Evolutionary conservation across 2,797 vertebrate genomes (phyloP).

Genomic region (Labeo calbasu): DNA sequence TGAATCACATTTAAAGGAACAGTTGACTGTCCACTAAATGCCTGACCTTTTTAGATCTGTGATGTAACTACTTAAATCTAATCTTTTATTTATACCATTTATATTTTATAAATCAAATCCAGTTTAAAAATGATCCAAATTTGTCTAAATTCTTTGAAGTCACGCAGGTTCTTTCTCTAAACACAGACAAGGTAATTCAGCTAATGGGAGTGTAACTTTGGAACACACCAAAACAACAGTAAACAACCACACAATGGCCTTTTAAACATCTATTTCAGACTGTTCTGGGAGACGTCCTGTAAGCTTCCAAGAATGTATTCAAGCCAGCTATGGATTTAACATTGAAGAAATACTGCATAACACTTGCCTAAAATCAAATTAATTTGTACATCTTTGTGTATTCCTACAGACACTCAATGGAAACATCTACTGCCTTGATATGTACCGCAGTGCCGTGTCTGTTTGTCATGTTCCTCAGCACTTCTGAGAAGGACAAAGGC

Average conservation of each 20-base stretch:
- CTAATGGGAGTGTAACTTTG: neutral
- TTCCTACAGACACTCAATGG: constrained; percentile 1
- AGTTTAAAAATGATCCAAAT: neutral
- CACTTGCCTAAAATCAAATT: neutral
- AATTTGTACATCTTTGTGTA: neutral
- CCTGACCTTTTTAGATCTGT: constrained; percentile 61
- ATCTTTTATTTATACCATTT: neutral
- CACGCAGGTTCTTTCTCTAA: neutral
- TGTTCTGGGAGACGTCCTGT: neutral
- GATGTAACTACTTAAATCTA: neutral
- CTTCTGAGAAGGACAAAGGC: constrained; percentile 40
- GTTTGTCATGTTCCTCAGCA: constrained; percentile 14
- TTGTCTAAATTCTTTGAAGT: no score
- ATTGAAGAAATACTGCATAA: neutral
- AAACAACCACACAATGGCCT: constrained; percentile 13
- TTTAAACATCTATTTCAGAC: constrained; percentile 22
- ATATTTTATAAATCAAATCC: neutral
- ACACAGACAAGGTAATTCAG: neutral
- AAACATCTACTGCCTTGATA: neutral
- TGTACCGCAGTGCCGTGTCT: neutral
- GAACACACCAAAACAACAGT: constrained; percentile 17
- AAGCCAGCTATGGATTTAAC: neutral
- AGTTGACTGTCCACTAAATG: constrained; percentile 69
- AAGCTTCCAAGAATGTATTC: neutral
- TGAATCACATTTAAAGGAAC: neutral